A percentile compares a stretch with the other conserved stretches of the same genome.
phyloP scores from a whole-genome alignment of 37 sponge, comb jelly and placozoan genomes.

The Haliclona indistincta region DNA sequence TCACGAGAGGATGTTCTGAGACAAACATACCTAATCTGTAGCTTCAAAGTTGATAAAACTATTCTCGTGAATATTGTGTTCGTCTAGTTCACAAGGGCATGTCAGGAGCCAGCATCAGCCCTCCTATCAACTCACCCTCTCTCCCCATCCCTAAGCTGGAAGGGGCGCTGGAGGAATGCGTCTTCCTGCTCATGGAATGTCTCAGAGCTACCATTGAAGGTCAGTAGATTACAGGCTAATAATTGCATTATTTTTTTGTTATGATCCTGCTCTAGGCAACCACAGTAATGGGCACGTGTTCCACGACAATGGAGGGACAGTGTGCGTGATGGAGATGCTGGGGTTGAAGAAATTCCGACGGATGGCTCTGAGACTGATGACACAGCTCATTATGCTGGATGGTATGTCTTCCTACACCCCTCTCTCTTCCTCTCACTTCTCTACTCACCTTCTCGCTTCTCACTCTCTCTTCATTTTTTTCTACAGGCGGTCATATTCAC shows the following conservation, averaged over 20 bases:
- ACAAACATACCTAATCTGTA: too few relatives aligned
- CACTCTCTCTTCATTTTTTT: not conserved
- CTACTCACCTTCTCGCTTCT: not conserved
- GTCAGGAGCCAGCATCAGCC: too few relatives aligned
- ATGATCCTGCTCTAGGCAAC: conserved; percentile 33
- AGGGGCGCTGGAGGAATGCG: conserved; percentile 55
- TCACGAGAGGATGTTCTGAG: too few relatives aligned
- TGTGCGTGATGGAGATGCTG: conserved; percentile 47
- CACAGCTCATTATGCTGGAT: conserved; percentile 67
- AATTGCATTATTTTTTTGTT: not conserved
- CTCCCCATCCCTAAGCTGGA: conserved; percentile 40
- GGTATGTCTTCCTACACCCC: conserved; percentile 19
- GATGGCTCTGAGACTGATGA: conserved; percentile 76
- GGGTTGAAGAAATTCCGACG: conserved; percentile 54
- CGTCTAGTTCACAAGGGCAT: too few relatives aligned
- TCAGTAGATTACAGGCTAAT: not conserved
- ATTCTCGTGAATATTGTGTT: too few relatives aligned
- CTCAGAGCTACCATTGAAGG: conserved; percentile 66
- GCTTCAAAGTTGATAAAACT: too few relatives aligned
- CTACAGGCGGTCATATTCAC: conserved; percentile 65
- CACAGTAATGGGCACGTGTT: conserved; percentile 72
- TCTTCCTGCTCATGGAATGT: conserved; percentile 80
- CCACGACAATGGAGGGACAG: conserved; percentile 56
- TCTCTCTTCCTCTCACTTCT: not conserved
- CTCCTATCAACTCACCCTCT: conserved; percentile 21